These are phyloP conservation scores for Alcis repandata DNA, from an alignment of 2,888 invertebrate species.

Conservation along the genomic window DNA sequence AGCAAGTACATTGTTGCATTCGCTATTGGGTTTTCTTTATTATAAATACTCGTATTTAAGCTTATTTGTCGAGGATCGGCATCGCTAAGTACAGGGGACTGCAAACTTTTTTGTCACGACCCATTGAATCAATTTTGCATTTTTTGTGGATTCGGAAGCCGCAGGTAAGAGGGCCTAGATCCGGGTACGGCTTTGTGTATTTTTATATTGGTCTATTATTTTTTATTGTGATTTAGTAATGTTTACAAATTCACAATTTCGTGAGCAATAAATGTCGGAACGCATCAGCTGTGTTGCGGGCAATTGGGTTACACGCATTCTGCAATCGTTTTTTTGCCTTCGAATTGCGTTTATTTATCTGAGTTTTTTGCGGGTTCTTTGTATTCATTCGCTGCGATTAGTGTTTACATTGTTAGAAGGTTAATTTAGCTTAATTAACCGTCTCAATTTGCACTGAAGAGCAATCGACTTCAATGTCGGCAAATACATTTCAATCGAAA, in stretches of 20 bases:
- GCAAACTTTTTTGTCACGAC: slow-evolving; percentile 73
- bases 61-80: slow-evolving; percentile 81
- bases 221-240: slow-evolving; percentile 66
- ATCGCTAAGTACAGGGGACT: slow-evolving; percentile 79
- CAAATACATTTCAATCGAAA: neutral
- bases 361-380: slow-evolving; percentile 12
- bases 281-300: slow-evolving; percentile 77
- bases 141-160: slow-evolving; percentile 85
- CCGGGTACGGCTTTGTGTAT: slow-evolving; percentile 74
- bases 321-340: slow-evolving; percentile 40
- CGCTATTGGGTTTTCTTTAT: slow-evolving; percentile 67
- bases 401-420: slow-evolving; percentile 41
- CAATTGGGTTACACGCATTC: slow-evolving; percentile 71
- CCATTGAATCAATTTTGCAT: slow-evolving; percentile 80
- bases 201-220: slow-evolving; percentile 64
- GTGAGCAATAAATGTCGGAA: slow-evolving; percentile 79
- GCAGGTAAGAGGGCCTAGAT: slow-evolving; percentile 84
- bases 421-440: slow-evolving; percentile 36
- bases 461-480: neutral
- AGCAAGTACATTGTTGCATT: slow-evolving; percentile 34
- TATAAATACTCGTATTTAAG: slow-evolving; percentile 70
- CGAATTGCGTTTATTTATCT: neutral
- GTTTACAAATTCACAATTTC: slow-evolving; percentile 84
- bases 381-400: slow-evolving; percentile 37
- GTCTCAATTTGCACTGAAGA: slow-evolving; percentile 17